Evolutionary conservation across 1,140 invertebrate genomes (phyloP), one percentile per base, ranked within the genome.

Genomic region (Lerema accius): DNA sequence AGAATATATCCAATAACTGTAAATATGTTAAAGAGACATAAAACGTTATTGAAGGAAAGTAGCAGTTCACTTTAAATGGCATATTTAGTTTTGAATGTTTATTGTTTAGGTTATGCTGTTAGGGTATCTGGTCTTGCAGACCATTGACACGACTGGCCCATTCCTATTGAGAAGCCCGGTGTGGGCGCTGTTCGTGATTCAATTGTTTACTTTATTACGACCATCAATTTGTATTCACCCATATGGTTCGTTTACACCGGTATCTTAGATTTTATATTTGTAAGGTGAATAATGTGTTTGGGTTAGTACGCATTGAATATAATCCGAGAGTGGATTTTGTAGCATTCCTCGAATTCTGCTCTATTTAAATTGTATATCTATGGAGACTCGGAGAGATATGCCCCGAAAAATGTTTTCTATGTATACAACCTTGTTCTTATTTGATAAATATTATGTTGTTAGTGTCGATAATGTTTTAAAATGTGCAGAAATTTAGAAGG

Each of bases 171-270:
- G 19, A 35, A 70, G 53, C 35, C 43, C 32, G 23, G 63, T 67
- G 71, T 77, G 74, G 71, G 75, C 67, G 74, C 62, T 56, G 63
- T 56, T 58, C 23, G 61, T 77, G 71, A 80, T 78, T 79, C 78
- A 79, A 76, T 76, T 86, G 84, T 84, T 86, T 86, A 82, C 79
- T 67, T 80, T 80, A 80, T 75, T 75, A 79, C 67, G 64, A 70
- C 53, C 73, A 73, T 83, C 69, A 78, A 71, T 77, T 73, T 69
- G 68, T 82, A 71, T 82, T 71, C 61, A 74, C 69, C 72, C 71
- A 80, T 76, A 73, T 82, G 75, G 76, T 67, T 67, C 63, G 65
- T 76, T 79, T 79, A 67, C 67, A 62, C 56, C 55, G 63, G 42
- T 69, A 63, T 68, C 62, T 58, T 49, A 69, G 55, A 46, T 70